Conservation (phyloP, 2,113 vertebrate genomes). For the Ceyx melanurus region DNA sequence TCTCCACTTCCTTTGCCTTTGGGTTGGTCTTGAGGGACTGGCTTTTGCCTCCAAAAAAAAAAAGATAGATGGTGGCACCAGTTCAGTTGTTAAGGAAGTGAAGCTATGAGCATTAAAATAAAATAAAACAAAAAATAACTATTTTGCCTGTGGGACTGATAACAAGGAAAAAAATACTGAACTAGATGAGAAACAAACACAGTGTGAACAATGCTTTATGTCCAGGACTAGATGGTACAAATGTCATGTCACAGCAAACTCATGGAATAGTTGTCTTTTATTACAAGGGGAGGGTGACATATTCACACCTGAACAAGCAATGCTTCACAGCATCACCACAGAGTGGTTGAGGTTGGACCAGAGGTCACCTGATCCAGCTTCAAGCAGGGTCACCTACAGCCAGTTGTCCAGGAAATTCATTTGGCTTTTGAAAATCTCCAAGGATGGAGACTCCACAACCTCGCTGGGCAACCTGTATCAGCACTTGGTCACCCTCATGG, state of each 20-base stretch:
- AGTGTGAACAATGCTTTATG: accelerated
- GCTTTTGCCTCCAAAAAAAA: background rate
- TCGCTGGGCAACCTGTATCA: background rate
- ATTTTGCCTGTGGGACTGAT: background rate
- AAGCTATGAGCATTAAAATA: background rate
- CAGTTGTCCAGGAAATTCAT: background rate
- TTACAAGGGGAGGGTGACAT: accelerated
- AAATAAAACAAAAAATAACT: background rate
- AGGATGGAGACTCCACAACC: background rate
- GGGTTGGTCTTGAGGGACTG: background rate
- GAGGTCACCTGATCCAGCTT: background rate
- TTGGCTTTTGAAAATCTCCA: background rate
- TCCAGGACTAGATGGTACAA: background rate
- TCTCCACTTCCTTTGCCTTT: background rate
- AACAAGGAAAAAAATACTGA: background rate
- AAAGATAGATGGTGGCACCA: background rate
- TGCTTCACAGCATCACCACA: background rate
- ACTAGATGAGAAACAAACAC: background rate
- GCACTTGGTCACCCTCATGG: accelerated
- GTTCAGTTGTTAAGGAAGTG: background rate
- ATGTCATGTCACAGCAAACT: background rate
- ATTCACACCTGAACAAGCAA: background rate
- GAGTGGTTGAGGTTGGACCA: background rate
- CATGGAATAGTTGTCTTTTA: background rate
- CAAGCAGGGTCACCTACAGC: background rate